A percentile compares a stretch with the other conserved stretches of the same genome.
phyloP scores from a whole-genome alignment of 2,113 vertebrate genomes.

The Ibidorhyncha struthersii region DNA sequence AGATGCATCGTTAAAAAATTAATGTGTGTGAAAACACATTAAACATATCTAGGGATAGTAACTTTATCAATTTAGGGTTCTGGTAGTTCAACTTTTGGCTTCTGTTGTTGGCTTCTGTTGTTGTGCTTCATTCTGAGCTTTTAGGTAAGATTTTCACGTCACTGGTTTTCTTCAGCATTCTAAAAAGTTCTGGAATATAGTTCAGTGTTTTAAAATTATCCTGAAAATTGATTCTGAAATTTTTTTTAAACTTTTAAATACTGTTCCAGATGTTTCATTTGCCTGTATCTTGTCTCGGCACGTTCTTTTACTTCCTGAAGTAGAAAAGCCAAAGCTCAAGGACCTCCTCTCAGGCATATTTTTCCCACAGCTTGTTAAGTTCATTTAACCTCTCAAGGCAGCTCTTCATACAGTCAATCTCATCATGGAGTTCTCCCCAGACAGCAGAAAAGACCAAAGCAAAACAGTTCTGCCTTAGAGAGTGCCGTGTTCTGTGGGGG shows the following conservation, averaged over 20 bases:
- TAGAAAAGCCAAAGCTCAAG: neutral
- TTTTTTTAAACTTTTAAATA: neutral
- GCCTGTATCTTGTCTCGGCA: neutral
- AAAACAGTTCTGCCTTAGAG: neutral
- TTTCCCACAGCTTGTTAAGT: neutral
- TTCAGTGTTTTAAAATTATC: neutral
- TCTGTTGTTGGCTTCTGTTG: neutral
- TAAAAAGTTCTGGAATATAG: neutral
- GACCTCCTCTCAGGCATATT: neutral
- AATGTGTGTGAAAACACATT: neutral
- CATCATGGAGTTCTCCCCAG: neutral
- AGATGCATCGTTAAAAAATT: neutral
- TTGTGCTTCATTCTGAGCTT: neutral
- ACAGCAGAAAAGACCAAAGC: neutral
- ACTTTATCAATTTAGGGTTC: neutral
- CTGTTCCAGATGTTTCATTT: neutral
- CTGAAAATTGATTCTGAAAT: neutral
- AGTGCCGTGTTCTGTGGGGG: accelerated
- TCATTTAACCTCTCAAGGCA: neutral
- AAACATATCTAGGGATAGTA: neutral
- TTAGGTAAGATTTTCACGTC: neutral
- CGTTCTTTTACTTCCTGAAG: neutral
- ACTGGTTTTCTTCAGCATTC: neutral
- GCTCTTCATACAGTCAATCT: neutral
- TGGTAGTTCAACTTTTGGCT: neutral